Percentiles rank a stretch among this genome's conserved stretches.
phyloP scores from a whole-genome alignment of 2,113 vertebrate genomes.

The Sapayoa aenigma region DNA sequence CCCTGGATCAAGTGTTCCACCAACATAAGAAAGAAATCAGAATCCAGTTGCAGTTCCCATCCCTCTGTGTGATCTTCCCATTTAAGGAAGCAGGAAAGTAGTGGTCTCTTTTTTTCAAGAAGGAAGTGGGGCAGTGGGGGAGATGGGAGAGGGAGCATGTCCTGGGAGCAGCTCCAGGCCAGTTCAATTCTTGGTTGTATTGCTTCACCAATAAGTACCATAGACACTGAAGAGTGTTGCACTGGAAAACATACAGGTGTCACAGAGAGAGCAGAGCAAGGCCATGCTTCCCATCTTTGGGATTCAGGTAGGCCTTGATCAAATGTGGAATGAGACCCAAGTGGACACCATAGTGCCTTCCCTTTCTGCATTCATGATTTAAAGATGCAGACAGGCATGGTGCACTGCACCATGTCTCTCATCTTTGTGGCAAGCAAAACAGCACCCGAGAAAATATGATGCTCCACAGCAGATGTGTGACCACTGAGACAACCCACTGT shows the following conservation, averaged over 20 bases:
- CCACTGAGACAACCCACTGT: neutral
- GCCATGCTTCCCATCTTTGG: neutral
- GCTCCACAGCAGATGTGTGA: neutral
- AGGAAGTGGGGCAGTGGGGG: no score
- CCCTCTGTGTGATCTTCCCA: neutral
- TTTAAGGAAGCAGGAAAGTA: neutral
- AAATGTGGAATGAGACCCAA: neutral
- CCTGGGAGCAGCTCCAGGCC: neutral
- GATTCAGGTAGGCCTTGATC: neutral
- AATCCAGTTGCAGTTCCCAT: neutral
- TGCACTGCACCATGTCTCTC: neutral
- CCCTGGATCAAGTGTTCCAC: neutral
- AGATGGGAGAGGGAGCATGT: neutral
- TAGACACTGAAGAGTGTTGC: neutral
- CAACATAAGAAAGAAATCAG: neutral
- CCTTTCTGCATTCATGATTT: neutral
- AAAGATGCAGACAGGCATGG: neutral
- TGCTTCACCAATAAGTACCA: neutral
- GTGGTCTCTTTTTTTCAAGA: no score
- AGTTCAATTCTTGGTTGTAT: neutral
- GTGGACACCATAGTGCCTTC: neutral
- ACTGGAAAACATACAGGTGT: neutral
- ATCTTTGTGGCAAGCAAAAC: neutral
- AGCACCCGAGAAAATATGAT: neutral
- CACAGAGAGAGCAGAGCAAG: neutral